These are phyloP conservation scores for Pangasius djambal DNA, from an alignment of 2,797 vertebrate species.

Conservation along the genomic window DNA sequence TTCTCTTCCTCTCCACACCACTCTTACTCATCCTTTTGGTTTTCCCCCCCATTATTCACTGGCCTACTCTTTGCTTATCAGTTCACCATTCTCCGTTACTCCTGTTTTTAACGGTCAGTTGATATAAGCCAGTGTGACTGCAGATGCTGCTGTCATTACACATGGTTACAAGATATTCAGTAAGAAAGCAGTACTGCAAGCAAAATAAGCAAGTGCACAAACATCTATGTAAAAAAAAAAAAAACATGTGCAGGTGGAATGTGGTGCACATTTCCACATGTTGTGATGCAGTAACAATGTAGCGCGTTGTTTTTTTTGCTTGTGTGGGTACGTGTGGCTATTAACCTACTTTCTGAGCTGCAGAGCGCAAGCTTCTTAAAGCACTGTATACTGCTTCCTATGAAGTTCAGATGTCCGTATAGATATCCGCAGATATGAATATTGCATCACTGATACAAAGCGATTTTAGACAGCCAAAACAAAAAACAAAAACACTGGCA, in stretches of 20 bases:
- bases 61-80: background rate
- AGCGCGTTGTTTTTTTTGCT: conserved; percentile 74
- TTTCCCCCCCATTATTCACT: background rate
- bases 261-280: conserved; percentile 24
- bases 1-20: background rate
- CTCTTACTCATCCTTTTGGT: background rate
- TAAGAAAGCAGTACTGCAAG: background rate
- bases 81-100: background rate
- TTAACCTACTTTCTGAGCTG: conserved; percentile 76
- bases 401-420: conserved; percentile 19
- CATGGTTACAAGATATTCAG: background rate
- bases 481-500: no score
- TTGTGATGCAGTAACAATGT: conserved; percentile 68
- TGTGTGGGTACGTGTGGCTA: conserved; percentile 70
- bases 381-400: conserved; percentile 49
- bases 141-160: background rate
- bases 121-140: background rate
- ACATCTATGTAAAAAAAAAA: background rate
- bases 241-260: background rate
- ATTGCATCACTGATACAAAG: background rate
- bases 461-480: background rate
- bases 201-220: background rate
- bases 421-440: background rate
- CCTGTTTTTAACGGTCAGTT: background rate
- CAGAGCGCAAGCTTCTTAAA: conserved; percentile 65